phyloP scores from a whole-genome alignment of 1,140 invertebrate genomes.

The Lepidurus packardi region DNA sequence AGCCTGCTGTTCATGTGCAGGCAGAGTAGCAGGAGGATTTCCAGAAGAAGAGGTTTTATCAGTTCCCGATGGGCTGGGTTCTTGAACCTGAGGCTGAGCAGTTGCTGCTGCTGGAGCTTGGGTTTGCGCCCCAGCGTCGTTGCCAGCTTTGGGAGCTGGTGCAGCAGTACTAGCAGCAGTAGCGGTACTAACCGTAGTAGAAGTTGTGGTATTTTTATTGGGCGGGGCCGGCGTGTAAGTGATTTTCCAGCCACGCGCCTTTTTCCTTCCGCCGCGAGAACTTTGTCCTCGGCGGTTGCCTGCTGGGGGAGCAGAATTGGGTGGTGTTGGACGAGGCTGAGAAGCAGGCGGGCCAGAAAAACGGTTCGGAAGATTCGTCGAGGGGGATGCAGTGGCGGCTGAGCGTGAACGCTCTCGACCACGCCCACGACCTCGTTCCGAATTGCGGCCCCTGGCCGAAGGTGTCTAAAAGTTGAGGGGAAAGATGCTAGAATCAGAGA shows the following conservation, averaged over 20 bases:
- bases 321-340: neutral
- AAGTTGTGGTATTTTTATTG: neutral
- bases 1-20: neutral
- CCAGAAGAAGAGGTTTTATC: neutral
- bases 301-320: slow-evolving; percentile 12
- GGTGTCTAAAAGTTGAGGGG: neutral
- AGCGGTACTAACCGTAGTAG: neutral
- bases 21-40: neutral
- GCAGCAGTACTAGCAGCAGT: neutral
- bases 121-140: neutral
- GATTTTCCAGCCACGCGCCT: neutral
- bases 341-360: neutral
- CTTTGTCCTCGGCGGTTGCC: neutral
- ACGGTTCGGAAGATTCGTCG: slow-evolving; percentile 5
- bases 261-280: neutral
- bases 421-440: slow-evolving; percentile 16
- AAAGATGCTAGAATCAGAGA: neutral
- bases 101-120: neutral
- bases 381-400: neutral
- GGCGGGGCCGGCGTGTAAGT: neutral
- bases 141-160: neutral
- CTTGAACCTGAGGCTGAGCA: neutral
- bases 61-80: neutral
- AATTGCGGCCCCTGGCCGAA: neutral
- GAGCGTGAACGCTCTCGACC: slow-evolving; percentile 6